Evolutionary conservation across 2,888 invertebrate genomes (phyloP).

Genomic region (Drosophila affinis): DNA sequence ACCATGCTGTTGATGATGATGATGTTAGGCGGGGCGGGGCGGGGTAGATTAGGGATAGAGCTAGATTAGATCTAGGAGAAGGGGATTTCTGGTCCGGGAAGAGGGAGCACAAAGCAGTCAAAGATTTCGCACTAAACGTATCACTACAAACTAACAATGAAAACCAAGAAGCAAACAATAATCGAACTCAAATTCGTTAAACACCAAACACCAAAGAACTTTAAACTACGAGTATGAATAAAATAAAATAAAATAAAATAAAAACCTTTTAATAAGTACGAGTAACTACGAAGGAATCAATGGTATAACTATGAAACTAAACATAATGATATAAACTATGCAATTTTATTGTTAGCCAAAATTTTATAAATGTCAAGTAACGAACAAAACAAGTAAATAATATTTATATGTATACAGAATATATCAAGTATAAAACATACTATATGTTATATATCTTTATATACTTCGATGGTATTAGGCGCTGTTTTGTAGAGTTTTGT

Average conservation of each 20-base stretch:
- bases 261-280: conserved; percentile 24
- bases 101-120: conserved; percentile 62
- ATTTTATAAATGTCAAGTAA: conserved; percentile 76
- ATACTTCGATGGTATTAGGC: conserved; percentile 56
- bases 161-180: conserved; percentile 61
- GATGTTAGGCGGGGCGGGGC: conserved; percentile 5
- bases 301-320: conserved; percentile 50
- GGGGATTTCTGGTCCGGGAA: background rate
- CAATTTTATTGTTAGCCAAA: conserved; percentile 81
- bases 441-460: conserved; percentile 44
- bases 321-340: conserved; percentile 64
- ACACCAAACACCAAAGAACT: conserved; percentile 56
- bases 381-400: conserved; percentile 58
- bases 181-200: conserved; percentile 61
- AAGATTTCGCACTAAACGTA: conserved; percentile 70
- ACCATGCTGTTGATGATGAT: conserved; percentile 47
- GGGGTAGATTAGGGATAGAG: conserved; percentile 32
- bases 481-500: conserved; percentile 51
- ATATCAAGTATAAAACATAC: conserved; percentile 51
- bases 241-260: no score
- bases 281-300: conserved; percentile 39
- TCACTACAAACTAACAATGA: conserved; percentile 60
- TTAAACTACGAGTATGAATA: conserved; percentile 45
- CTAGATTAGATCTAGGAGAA: conserved; percentile 39
- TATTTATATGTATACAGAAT: conserved; percentile 62